Conservation (phyloP, 2,888 invertebrate genomes). For the Thymelicus lineola region DNA sequence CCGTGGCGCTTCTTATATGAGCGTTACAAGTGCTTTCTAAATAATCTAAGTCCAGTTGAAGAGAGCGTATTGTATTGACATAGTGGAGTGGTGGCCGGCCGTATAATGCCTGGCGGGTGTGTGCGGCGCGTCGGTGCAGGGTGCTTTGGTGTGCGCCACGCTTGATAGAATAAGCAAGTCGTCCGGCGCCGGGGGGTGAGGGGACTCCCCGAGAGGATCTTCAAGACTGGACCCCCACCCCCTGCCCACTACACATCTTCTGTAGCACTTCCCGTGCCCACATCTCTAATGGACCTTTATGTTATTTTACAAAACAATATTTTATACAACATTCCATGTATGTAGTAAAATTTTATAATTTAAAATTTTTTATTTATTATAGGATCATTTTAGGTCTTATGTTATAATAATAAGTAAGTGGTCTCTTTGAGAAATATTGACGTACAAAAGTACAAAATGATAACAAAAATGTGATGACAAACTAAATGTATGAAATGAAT, state of each 20-base stretch:
- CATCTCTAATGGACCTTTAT: conserved; percentile 79
- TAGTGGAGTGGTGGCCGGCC: conserved; percentile 85
- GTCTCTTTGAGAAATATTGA: too few relatives aligned
- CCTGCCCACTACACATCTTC: conserved; percentile 81
- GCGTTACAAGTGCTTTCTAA: conserved; percentile 86
- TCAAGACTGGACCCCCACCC: conserved; percentile 81
- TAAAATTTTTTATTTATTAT: too few relatives aligned
- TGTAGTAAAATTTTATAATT: conserved; percentile 7
- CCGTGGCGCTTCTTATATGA: conserved; percentile 84
- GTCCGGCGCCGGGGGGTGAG: conserved; percentile 68
- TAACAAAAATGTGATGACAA: not conserved
- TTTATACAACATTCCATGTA: conserved; percentile 49
- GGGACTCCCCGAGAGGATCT: conserved; percentile 74
- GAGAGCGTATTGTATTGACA: conserved; percentile 86
- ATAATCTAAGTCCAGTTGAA: conserved; percentile 86
- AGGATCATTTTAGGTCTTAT: too few relatives aligned
- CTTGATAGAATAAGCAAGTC: conserved; percentile 86
- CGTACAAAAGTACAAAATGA: not conserved
- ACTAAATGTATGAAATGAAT: conserved; percentile 30
- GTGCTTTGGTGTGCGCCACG: conserved; percentile 73
- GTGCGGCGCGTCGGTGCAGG: conserved; percentile 63
- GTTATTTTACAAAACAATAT: conserved; percentile 62
- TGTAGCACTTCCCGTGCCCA: conserved; percentile 79
- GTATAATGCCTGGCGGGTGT: conserved; percentile 76
- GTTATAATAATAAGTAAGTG: too few relatives aligned